Evolutionary conservation across 1,140 invertebrate species (phyloP).

Genomic region (Tribolium castaneum): DNA sequence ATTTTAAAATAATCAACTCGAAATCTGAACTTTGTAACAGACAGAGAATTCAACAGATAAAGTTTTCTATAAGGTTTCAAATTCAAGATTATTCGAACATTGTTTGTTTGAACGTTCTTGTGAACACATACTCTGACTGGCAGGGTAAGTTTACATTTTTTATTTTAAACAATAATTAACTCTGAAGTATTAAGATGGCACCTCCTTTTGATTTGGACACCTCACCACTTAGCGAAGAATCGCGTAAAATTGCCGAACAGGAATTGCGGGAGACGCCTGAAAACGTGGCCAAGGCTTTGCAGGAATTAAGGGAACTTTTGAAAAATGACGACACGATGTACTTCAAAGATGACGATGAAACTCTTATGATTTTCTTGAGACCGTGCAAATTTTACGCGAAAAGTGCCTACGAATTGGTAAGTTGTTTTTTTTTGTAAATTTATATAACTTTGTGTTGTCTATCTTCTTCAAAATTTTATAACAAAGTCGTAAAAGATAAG

Average conservation of each 20-base stretch:
- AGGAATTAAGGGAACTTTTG: slow-evolving; percentile 70
- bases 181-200: slow-evolving; percentile 4
- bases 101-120: not conserved
- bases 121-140: not conserved
- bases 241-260: slow-evolving; percentile 69
- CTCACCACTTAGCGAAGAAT: slow-evolving; percentile 53
- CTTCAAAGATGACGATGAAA: slow-evolving; percentile 78
- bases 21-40: slow-evolving; percentile 39
- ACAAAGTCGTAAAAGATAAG: no score
- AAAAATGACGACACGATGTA: slow-evolving; percentile 73
- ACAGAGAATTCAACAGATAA: slow-evolving; percentile 32
- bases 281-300: slow-evolving; percentile 70
- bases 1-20: slow-evolving; percentile 37
- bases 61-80: slow-evolving; percentile 27
- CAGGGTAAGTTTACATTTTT: not conserved
- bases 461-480: no score
- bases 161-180: not conserved
- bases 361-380: slow-evolving; percentile 78
- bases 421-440: slow-evolving; percentile 54
- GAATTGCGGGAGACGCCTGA: slow-evolving; percentile 78
- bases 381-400: slow-evolving; percentile 85
- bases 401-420: slow-evolving; percentile 78
- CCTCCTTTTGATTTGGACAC: slow-evolving; percentile 28
- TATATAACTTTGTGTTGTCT: not conserved
- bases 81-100: slow-evolving; percentile 5